Evolutionary conservation across 2,113 vertebrate species (phyloP), one percentile per base, ranked within the genome.

Genomic region (Accipiter virgatus): DNA sequence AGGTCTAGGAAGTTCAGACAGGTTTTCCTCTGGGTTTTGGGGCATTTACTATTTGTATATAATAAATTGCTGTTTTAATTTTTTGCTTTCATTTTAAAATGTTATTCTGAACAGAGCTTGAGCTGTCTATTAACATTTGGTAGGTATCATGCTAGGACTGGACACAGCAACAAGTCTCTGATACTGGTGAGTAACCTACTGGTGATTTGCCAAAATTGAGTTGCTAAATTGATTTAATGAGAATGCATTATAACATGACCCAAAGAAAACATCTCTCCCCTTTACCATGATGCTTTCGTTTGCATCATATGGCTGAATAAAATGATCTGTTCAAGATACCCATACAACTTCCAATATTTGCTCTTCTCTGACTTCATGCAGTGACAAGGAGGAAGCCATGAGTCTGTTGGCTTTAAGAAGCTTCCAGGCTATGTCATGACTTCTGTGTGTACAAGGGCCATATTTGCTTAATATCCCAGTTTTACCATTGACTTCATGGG

Each of bases 401-500:
- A 94, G 67, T 66, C 56, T 47, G 17, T 10, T 70, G 36, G 77
- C 56, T 82, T 68, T 81, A 90, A 90, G 72, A 4, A 79, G 63
- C 43, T 71, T 79, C 40, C 83, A 83, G 80, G 45, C 90, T 81
- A 67, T 63, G 81, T 81, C 86, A 88, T 36, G 31, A 66, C 71
- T 58, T 86, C 71, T 91, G 90, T 87, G 80, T 92, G 81, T 75
- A 93, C 1, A 7, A 29, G 72, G 78, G 50, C 72, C 42, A 1
- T 59, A 86, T 83, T 96, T 97, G 67, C 91, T 91, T 88, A 97
- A 96, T 88, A 89, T 88, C 89, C 88, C 72, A 86, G 48, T 83
- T 62, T 40, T 91, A 73, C 62, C 78, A 61, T 19, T 82, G 81
- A 95, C 86, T 96, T 96, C 89, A 75, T 80, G 63, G 75, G 87